Evolutionary conservation across 1,140 invertebrate genomes (phyloP).

Genomic region (Proctacanthus coquilletti): DNA sequence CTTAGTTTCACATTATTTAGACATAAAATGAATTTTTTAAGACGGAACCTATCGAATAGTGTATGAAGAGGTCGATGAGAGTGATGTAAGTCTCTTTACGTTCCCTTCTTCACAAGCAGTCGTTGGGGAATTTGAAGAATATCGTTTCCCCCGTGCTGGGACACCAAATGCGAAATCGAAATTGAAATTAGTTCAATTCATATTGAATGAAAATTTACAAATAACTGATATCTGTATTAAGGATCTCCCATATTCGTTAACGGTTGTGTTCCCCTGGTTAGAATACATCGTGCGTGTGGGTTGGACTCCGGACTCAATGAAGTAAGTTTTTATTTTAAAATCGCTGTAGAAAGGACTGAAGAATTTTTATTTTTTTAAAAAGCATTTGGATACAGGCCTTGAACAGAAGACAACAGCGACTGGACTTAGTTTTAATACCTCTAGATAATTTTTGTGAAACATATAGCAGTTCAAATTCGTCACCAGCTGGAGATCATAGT

Average conservation of each 20-base stretch:
- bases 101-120: conserved; percentile 66
- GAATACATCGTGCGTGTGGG: conserved; percentile 89
- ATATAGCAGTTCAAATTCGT: conserved; percentile 35
- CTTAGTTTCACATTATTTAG: background rate
- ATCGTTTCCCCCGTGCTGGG: conserved; percentile 79
- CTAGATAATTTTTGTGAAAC: conserved; percentile 57
- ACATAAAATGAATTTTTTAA: conserved; percentile 12
- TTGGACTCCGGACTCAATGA: conserved; percentile 78
- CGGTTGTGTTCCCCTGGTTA: conserved; percentile 71
- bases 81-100: conserved; percentile 79
- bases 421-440: conserved; percentile 60
- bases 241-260: conserved; percentile 56
- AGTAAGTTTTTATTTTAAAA: conserved; percentile 43
- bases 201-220: conserved; percentile 45
- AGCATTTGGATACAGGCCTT: conserved; percentile 84
- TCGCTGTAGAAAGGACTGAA: background rate
- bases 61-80: conserved; percentile 94
- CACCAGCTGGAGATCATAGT: conserved; percentile 31
- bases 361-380: conserved; percentile 8
- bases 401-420: conserved; percentile 66
- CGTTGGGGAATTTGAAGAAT: conserved; percentile 71
- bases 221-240: conserved; percentile 48
- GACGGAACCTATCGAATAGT: conserved; percentile 74
- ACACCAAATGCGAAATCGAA: conserved; percentile 78
- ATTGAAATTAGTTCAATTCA: conserved; percentile 78